A percentile compares a stretch with the other conserved stretches of the same genome.
These are phyloP conservation scores for Artemia sp. DNA, from an alignment of 2,888 invertebrate genomes.

Conservation along the genomic window DNA sequence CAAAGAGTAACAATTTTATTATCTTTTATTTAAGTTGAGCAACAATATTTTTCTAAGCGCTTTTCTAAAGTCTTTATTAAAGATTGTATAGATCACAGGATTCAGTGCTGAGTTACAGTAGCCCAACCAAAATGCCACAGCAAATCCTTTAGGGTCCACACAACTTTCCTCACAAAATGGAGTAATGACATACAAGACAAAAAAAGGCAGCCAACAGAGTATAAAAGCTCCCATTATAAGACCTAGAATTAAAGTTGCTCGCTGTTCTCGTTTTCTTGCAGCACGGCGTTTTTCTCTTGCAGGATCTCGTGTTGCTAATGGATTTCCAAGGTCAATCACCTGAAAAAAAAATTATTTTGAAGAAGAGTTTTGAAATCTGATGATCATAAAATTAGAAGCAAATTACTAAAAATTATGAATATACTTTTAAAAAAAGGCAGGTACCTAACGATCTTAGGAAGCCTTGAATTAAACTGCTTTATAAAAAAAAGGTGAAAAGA, in stretches of 20 bases:
- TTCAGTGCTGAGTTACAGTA: constrained; percentile 93
- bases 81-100: constrained; percentile 58
- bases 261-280: constrained; percentile 84
- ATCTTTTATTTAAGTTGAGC: neutral
- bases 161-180: constrained; percentile 52
- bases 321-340: constrained; percentile 31
- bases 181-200: constrained; percentile 74
- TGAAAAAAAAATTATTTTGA: constrained; percentile 20
- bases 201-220: constrained; percentile 95
- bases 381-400: no score
- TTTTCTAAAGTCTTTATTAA: constrained; percentile 90
- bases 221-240: constrained; percentile 98
- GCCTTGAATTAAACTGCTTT: no score
- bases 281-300: constrained; percentile 81
- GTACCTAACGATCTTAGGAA: no score
- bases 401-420: no score
- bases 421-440: no score
- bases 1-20: no score
- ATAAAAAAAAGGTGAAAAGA: no score
- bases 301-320: constrained; percentile 47
- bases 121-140: constrained; percentile 87
- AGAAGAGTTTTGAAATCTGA: no score
- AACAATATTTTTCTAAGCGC: constrained; percentile 77
- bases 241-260: constrained; percentile 88
- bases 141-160: constrained; percentile 67